Conservation (phyloP, 1,140 invertebrate species). For the Archivesica marissinica region DNA sequence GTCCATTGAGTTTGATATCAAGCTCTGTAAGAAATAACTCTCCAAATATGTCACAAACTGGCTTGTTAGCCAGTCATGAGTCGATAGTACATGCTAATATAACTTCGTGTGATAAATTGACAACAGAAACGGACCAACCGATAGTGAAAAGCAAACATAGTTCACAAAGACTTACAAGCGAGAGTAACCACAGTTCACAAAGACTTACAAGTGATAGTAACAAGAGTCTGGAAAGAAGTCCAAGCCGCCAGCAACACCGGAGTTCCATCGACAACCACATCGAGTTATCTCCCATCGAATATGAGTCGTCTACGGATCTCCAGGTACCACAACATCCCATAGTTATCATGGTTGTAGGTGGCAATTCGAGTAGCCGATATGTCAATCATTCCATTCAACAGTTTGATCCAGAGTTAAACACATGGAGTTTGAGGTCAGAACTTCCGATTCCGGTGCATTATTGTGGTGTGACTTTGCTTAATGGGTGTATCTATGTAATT, state of each 20-base stretch:
- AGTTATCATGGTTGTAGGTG: background rate
- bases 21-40: too few species aligned
- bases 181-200: background rate
- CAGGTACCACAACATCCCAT: background rate
- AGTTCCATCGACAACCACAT: background rate
- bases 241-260: background rate
- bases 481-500: slow-evolving; percentile 15
- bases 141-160: too few species aligned
- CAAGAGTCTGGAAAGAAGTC: background rate
- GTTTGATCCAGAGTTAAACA: slow-evolving; percentile 13
- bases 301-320: background rate
- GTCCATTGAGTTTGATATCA: too few species aligned
- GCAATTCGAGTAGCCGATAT: background rate
- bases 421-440: background rate
- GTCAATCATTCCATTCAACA: background rate
- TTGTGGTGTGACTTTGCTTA: background rate
- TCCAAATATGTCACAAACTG: too few species aligned
- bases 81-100: too few species aligned
- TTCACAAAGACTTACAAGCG: too few species aligned
- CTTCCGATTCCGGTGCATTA: slow-evolving; percentile 31
- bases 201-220: background rate
- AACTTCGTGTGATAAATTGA: too few species aligned
- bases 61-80: too few species aligned
- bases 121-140: too few species aligned
- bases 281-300: background rate